A percentile compares a stretch with the other conserved stretches of the same genome.
phyloP scores from a whole-genome alignment of 1,140 invertebrate genomes.

The Pseudomyrmex sp. region DNA sequence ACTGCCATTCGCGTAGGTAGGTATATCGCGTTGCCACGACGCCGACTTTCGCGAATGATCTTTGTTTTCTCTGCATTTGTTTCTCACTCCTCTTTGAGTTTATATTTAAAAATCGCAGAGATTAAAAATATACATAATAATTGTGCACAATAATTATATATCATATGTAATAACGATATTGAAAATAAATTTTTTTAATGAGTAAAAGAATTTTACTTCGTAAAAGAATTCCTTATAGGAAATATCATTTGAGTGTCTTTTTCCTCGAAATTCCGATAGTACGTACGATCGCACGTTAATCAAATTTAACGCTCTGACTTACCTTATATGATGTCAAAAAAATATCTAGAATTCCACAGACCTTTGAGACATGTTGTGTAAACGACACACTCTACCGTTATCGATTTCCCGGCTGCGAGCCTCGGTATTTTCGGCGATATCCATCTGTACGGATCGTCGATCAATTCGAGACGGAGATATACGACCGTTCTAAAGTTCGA shows the following conservation, averaged over 20 bases:
- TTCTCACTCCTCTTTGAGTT: background rate
- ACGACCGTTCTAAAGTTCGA: background rate
- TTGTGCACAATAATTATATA: too few relatives aligned
- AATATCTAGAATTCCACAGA: constrained; percentile 64
- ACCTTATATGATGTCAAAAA: constrained; percentile 15
- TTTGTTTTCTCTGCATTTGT: constrained; percentile 35
- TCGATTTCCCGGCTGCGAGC: constrained; percentile 63
- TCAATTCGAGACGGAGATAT: constrained; percentile 61
- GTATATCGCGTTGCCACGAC: constrained; percentile 40
- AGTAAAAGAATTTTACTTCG: too few relatives aligned
- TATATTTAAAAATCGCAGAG: too few relatives aligned
- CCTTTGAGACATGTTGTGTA: constrained; percentile 38
- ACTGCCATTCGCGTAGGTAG: constrained; percentile 49
- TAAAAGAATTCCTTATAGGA: too few relatives aligned
- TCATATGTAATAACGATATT: too few relatives aligned
- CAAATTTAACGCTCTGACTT: constrained; percentile 22
- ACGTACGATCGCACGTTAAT: constrained; percentile 13
- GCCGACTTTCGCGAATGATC: constrained; percentile 40
- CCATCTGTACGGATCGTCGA: constrained; percentile 54
- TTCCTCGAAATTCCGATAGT: constrained; percentile 9
- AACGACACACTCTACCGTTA: constrained; percentile 56
- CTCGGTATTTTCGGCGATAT: constrained; percentile 64
- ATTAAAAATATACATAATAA: too few relatives aligned
- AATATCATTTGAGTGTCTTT: too few relatives aligned
- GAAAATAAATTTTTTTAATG: too few relatives aligned